phyloP scores from a whole-genome alignment of 2,888 invertebrate species.

The Invenusta paracnida region DNA sequence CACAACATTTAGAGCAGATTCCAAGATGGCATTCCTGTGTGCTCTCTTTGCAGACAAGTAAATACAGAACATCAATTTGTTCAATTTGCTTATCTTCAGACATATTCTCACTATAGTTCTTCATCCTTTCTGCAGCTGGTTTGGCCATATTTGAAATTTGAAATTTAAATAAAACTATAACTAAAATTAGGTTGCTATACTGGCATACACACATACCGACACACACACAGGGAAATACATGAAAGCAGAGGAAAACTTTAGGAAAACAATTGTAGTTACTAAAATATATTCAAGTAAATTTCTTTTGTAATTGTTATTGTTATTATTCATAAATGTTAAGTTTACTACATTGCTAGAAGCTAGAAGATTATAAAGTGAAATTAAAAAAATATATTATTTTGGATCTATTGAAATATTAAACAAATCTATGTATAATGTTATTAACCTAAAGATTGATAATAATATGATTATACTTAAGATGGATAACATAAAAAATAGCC shows the following conservation, averaged over 20 bases:
- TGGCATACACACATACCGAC: background rate
- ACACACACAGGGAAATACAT: background rate
- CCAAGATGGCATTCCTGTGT: background rate
- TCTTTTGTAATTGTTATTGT: no score
- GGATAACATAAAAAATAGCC: background rate
- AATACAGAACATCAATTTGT: background rate
- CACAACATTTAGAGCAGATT: background rate
- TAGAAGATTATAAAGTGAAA: no score
- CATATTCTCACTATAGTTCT: background rate
- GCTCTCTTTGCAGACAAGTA: background rate
- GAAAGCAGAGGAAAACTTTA: background rate
- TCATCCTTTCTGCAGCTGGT: background rate
- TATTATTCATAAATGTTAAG: no score
- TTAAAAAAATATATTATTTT: no score
- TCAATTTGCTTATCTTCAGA: background rate
- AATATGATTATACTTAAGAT: background rate
- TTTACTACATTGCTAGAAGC: no score
- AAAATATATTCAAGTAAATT: background rate
- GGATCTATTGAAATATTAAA: background rate
- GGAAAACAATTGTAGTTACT: background rate
- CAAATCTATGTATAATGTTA: no score
- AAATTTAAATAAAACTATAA: background rate
- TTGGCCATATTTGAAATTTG: background rate
- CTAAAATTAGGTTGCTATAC: background rate
- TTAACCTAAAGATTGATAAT: background rate